Evolutionary conservation across 2,888 invertebrate species (phyloP).

Genomic region (Scaptomyza tumidula): DNA sequence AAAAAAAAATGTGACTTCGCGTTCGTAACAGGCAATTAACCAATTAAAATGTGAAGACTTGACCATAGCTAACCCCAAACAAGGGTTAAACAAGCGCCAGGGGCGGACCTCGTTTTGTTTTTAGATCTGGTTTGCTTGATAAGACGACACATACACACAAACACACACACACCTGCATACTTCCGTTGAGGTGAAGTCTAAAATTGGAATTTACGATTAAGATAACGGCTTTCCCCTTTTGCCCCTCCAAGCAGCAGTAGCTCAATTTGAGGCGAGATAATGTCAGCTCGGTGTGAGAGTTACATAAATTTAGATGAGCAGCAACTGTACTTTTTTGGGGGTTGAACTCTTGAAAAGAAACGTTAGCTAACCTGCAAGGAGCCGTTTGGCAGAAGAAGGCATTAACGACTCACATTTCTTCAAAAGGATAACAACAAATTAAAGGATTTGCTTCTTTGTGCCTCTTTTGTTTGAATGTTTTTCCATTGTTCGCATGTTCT

Average conservation of each 20-base stretch:
- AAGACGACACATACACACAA: slow-evolving; percentile 38
- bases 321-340: slow-evolving; percentile 38
- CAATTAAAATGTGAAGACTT: slow-evolving; percentile 72
- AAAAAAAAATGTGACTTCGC: slow-evolving; percentile 30
- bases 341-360: neutral
- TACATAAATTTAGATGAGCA: slow-evolving; percentile 53
- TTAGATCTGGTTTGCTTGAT: slow-evolving; percentile 46
- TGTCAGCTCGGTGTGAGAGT: slow-evolving; percentile 59
- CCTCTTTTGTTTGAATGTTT: slow-evolving; percentile 41
- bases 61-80: slow-evolving; percentile 25
- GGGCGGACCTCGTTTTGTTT: slow-evolving; percentile 47
- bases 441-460: slow-evolving; percentile 66
- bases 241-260: slow-evolving; percentile 39
- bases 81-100: slow-evolving; percentile 49
- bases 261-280: slow-evolving; percentile 36
- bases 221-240: slow-evolving; percentile 28
- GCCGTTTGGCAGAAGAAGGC: slow-evolving; percentile 6
- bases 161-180: slow-evolving; percentile 41
- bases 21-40: slow-evolving; percentile 67
- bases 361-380: slow-evolving; percentile 9
- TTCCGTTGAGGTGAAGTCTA: slow-evolving; percentile 18
- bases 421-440: slow-evolving; percentile 71
- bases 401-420: slow-evolving; percentile 60
- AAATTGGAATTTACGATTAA: slow-evolving; percentile 64
- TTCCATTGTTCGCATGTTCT: slow-evolving; percentile 34